These are phyloP conservation scores for Kradibia gibbosae DNA, from an alignment of 1,140 invertebrate species.

Conservation along the genomic window DNA sequence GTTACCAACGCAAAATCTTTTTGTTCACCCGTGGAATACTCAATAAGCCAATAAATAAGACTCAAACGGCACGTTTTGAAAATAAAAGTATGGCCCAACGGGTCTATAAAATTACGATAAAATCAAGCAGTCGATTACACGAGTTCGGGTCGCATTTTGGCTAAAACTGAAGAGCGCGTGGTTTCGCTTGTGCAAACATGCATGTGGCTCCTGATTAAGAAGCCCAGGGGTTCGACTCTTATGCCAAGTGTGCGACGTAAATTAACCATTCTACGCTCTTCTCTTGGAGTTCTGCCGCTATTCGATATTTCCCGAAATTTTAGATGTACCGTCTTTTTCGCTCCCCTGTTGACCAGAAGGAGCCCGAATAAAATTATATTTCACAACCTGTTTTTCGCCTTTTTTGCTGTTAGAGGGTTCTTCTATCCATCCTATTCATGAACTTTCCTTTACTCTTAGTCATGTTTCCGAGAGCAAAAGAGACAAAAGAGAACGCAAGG, in stretches of 20 bases:
- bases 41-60: not conserved
- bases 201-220: not conserved
- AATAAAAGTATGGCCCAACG: not conserved
- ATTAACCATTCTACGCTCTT: conserved; percentile 36
- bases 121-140: conserved; percentile 42
- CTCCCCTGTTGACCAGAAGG: conserved; percentile 28
- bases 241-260: conserved; percentile 4
- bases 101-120: not conserved
- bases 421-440: not conserved
- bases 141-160: not conserved
- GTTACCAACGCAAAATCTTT: too few relatives aligned
- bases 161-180: not conserved
- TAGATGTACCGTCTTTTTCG: conserved; percentile 32
- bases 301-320: conserved; percentile 52
- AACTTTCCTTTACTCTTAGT: too few relatives aligned
- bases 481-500: too few relatives aligned
- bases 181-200: not conserved
- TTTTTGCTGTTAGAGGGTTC: not conserved
- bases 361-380: conserved; percentile 48
- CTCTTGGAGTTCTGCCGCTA: conserved; percentile 43
- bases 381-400: conserved; percentile 49
- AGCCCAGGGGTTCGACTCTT: not conserved
- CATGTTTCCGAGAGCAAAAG: too few relatives aligned
- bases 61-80: not conserved
- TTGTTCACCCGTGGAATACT: not conserved